Evolutionary conservation across 37 sponge, comb jelly and placozoan species (phyloP), one percentile per base, ranked within the genome.

Genomic region (Ianthella basta): DNA sequence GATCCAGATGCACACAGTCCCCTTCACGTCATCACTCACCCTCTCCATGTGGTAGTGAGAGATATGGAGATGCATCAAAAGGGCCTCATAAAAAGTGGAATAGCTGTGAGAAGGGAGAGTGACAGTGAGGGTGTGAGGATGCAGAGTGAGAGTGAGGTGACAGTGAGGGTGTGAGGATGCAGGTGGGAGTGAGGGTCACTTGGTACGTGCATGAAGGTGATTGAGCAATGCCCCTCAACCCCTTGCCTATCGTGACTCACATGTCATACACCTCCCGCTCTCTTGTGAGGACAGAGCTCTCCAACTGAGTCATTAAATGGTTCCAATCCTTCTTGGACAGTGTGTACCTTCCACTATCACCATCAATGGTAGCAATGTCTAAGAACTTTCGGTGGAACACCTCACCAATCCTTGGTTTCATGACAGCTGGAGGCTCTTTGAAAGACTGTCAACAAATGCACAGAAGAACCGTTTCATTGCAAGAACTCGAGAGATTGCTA

Each of bases 241-340:
- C 6, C 50, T 44, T 44, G 8, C 6, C 8, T 44, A 3, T 44
- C 8, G 50, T 8, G 8, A 21, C 88, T 72, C 72, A 93, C 93
- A 89, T 61, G 40, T 89, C 84, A 53, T 87, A 93, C 57, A 64
- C 68, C 40, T 93, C 93, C 74, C 83, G 89, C 85, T 93, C 93
- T 81, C 93, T 89, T 32, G 78, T 84, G 60, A 93, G 68, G 15
- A 89, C 84, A 25, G 37, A 40, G 44, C 3, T 24, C 37, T 75
- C 78, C 54, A 75, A 23, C 38, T 32, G 33, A 40, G 14, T 36
- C 54, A 53, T 40, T 53, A 75, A 14, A 1, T 3, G 3, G 12
- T 39, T 75, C 78, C 78, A 75, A 4, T 75, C 78, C 25, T 75
- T 32, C 37, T 75, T 50, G 54, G 25, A 24, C 24, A 75, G 37